Base-by-base conservation (phyloP, 2,888 invertebrate species). In the Galerucella calmariensis region DNA sequence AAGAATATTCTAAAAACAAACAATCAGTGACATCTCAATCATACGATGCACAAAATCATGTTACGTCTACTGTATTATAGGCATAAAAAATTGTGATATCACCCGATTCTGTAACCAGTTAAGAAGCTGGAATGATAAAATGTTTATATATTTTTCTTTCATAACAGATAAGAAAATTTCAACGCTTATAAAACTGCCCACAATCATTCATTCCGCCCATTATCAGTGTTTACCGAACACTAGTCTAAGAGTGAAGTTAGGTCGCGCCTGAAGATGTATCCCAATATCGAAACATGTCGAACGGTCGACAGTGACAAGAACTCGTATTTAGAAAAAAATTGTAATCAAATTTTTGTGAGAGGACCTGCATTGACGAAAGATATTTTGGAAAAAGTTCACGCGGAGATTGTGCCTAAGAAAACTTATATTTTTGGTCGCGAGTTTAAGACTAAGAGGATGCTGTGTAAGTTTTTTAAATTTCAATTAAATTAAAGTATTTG, bases 281-380 rank as follows among this genome's bases (percentile, higher is more conserved):
- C 41, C 20, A 20, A 65, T 20, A 16, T 11, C 12, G 46, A 65
- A 65, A 65, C 63, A 9, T 46, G 44, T 16, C 63, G 63, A 46
- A 20, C 5, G 2, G 46, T 20, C 1, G 63, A 65, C 10, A 12
- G 41, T 41, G 63, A 20, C 35, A 62, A 44, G 63, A 69, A 53
- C 46, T 79, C 79, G 1, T 79, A 80, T 71, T 72, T 83, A 70
- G 84, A 84, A 48, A 81, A 80, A 35, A 86, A 86, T 67, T 86
- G 85, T 75, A 84, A 83, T 46, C 84, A 87, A 72, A 84, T 87
- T 35, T 85, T 87, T 70, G 74, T 81, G 24, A 85, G 84, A 73
- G 84, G 84, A 3, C 84, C 86, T 2, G 82, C 84, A 0, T 68
- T 87, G 44, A 87, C 86, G 16, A 85, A 83, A 75, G 86, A 87